phyloP scores from a whole-genome alignment of 2,113 vertebrate genomes.

The Oncorhynchus mykiss region DNA sequence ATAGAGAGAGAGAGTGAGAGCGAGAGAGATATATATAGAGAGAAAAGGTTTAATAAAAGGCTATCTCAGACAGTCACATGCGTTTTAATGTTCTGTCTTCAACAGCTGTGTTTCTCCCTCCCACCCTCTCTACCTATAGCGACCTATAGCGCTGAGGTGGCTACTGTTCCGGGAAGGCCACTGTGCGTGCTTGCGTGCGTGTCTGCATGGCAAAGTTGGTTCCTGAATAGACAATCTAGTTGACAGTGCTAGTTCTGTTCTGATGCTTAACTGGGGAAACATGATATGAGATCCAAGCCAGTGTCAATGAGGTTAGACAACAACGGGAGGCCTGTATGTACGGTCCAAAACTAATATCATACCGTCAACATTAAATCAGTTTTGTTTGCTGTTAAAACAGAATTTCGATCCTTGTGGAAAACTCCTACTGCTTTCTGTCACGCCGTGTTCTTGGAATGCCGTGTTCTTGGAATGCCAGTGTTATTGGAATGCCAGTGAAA shows the following conservation, averaged over 20 bases:
- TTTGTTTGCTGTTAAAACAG: background rate
- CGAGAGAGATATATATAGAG: too few relatives aligned
- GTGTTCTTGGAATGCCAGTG: background rate
- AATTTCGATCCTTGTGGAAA: background rate
- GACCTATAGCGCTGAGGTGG: too few relatives aligned
- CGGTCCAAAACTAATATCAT: background rate
- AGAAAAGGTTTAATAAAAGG: background rate
- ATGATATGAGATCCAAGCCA: background rate
- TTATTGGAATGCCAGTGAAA: background rate
- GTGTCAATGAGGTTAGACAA: background rate
- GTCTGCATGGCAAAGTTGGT: background rate
- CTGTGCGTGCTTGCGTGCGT: conserved; percentile 4
- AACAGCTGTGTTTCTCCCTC: too few relatives aligned
- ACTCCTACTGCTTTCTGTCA: background rate
- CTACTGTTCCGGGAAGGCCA: background rate
- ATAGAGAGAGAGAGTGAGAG: background rate
- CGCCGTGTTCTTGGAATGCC: background rate
- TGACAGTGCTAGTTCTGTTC: background rate
- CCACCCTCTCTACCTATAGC: too few relatives aligned
- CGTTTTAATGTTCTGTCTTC: too few relatives aligned
- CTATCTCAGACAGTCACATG: background rate
- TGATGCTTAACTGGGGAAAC: too few relatives aligned
- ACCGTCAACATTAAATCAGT: background rate
- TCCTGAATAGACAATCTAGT: background rate
- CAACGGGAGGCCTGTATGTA: background rate